These are phyloP conservation scores for Dendrocopos noguchii DNA, from an alignment of 2,113 vertebrate genomes.

Conservation along the genomic window DNA sequence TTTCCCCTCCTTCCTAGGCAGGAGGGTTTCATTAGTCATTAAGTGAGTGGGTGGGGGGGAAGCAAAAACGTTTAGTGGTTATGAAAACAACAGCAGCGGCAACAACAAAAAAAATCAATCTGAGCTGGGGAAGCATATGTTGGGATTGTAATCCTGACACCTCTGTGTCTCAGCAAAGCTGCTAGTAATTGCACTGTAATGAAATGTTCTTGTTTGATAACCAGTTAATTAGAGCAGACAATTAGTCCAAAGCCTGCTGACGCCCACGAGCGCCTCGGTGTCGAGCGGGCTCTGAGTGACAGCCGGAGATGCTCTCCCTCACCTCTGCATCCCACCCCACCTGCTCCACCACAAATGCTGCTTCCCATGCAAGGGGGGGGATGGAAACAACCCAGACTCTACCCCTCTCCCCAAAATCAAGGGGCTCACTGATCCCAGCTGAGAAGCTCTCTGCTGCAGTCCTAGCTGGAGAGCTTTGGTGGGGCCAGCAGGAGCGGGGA, in stretches of 20 bases:
- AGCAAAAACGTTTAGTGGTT: constrained; percentile 58
- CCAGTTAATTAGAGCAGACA: constrained; percentile 92
- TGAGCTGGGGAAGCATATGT: constrained; percentile 83
- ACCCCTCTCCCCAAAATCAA: neutral
- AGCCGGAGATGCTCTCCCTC: neutral
- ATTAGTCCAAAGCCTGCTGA: constrained; percentile 81
- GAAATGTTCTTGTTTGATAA: constrained; percentile 95
- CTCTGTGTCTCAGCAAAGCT: constrained; percentile 85
- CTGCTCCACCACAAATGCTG: neutral
- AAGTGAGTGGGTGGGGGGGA: constrained; percentile 76
- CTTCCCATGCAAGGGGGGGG: neutral
- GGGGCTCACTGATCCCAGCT: accelerated
- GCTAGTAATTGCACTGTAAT: constrained; percentile 89
- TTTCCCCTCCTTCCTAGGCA: constrained; percentile 76
- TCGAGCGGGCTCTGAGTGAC: neutral
- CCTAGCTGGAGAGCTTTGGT: neutral
- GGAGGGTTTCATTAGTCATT: constrained; percentile 87
- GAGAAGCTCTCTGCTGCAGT: neutral
- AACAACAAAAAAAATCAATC: constrained; percentile 26
- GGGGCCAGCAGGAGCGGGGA: no score
- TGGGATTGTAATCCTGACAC: constrained; percentile 82
- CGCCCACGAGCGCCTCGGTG: constrained; percentile 66
- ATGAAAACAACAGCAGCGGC: constrained; percentile 37
- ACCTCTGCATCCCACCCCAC: neutral
- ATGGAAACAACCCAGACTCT: neutral